Percentiles rank a stretch among this genome's conserved stretches.
Conservation (phyloP, 2,113 vertebrate genomes). For the Callochromis pleurospilus region DNA sequence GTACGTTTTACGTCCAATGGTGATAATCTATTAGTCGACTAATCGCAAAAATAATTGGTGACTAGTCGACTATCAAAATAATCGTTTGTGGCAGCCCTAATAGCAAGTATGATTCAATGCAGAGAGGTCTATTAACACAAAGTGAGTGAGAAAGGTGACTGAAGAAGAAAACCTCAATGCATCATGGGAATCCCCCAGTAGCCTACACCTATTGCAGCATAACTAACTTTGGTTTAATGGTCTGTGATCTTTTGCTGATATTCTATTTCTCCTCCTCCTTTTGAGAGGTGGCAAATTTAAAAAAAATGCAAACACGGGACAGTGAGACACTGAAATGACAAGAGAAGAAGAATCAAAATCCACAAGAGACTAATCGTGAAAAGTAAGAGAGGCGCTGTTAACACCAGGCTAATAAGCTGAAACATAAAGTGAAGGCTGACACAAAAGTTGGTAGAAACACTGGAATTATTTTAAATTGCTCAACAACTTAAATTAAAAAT, state of each 20-base stretch:
- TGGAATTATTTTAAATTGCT: not conserved
- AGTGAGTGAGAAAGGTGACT: not conserved
- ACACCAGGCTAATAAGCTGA: fast-evolving
- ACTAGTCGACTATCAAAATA: no score
- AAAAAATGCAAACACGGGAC: not conserved
- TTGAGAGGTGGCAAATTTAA: fast-evolving
- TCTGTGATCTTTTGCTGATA: not conserved
- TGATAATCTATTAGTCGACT: no score
- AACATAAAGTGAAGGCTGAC: not conserved
- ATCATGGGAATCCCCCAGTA: not conserved
- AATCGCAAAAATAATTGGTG: no score
- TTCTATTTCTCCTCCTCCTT: not conserved
- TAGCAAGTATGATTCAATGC: fast-evolving
- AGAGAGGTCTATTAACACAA: fast-evolving
- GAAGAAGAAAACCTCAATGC: not conserved
- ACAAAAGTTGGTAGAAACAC: fast-evolving
- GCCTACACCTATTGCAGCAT: fast-evolving
- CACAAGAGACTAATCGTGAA: not conserved
- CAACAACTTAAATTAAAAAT: not conserved
- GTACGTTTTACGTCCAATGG: no score
- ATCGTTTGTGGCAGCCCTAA: not conserved
- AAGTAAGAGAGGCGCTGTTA: not conserved
- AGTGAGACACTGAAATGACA: not conserved
- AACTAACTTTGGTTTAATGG: not conserved
- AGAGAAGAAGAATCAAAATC: not conserved